Evolutionary conservation across 2,797 vertebrate genomes (phyloP).

Genomic region (Epinephelus awoara): DNA sequence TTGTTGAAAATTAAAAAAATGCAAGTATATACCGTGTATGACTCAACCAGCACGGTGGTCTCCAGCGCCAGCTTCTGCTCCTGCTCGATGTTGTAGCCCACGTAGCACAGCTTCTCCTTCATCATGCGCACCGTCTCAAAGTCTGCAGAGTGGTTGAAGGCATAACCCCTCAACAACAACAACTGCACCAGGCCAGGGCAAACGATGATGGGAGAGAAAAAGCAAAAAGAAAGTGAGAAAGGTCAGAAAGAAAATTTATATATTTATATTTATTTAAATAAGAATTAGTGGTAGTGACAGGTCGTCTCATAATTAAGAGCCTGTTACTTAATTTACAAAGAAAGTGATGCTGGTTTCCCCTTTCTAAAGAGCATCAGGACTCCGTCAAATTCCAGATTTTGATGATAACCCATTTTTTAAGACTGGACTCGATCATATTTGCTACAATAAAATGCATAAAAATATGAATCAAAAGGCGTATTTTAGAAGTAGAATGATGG

Average conservation of each 20-base stretch:
- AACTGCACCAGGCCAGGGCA: conserved; percentile 70
- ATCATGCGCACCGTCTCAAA: conserved; percentile 91
- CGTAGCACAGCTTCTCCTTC: conserved; percentile 90
- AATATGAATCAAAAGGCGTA: background rate
- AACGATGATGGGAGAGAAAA: background rate
- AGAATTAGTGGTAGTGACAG: background rate
- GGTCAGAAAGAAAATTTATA: background rate
- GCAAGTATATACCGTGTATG: conserved; percentile 81
- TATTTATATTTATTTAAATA: too few relatives aligned
- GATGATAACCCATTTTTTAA: background rate
- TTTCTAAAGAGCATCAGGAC: background rate
- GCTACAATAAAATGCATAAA: background rate
- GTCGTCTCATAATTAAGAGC: background rate
- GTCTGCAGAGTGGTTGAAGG: conserved; percentile 91
- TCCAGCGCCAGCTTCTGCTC: conserved; percentile 89
- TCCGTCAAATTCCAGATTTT: background rate
- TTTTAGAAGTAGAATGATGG: background rate
- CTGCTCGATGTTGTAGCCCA: conserved; percentile 91
- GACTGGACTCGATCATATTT: background rate
- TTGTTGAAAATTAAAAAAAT: background rate
- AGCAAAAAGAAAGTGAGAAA: background rate
- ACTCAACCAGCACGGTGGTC: conserved; percentile 89
- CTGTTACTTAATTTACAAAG: background rate
- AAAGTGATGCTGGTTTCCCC: too few relatives aligned
- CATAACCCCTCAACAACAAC: conserved; percentile 88